Conservation (phyloP, 2,113 vertebrate species). For the Oreochromis aureus region DNA sequence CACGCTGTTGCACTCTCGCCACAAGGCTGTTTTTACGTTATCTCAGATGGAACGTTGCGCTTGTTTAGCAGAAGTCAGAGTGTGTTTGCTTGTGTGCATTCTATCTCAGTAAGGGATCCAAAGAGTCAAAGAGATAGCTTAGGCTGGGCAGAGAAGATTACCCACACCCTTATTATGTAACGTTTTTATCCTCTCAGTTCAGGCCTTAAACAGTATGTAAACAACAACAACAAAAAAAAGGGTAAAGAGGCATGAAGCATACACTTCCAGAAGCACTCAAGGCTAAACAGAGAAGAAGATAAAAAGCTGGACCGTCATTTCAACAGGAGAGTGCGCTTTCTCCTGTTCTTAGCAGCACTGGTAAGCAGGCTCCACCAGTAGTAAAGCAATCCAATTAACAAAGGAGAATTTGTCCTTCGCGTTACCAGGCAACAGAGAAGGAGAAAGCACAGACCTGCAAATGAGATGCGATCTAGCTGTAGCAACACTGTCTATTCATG, state of each 20-base stretch:
- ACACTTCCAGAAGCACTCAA: neutral
- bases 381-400: conserved; percentile 64
- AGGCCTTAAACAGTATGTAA: neutral
- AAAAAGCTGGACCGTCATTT: neutral
- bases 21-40: neutral
- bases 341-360: neutral
- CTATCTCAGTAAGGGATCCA: neutral
- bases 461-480: conserved; percentile 40
- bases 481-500: conserved; percentile 53
- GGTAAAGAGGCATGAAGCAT: neutral
- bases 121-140: conserved; percentile 19
- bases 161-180: conserved; percentile 45
- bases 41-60: neutral
- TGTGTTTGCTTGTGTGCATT: neutral
- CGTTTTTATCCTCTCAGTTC: conserved; percentile 17
- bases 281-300: neutral
- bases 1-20: neutral
- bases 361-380: conserved; percentile 21
- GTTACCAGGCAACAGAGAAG: conserved; percentile 50
- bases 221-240: neutral
- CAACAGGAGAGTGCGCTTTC: conserved; percentile 5
- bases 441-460: conserved; percentile 48
- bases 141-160: conserved; percentile 47
- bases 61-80: neutral
- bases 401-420: conserved; percentile 41